Base-by-base conservation (phyloP, 2,888 invertebrate species). In the Bedellia somnulentella region DNA sequence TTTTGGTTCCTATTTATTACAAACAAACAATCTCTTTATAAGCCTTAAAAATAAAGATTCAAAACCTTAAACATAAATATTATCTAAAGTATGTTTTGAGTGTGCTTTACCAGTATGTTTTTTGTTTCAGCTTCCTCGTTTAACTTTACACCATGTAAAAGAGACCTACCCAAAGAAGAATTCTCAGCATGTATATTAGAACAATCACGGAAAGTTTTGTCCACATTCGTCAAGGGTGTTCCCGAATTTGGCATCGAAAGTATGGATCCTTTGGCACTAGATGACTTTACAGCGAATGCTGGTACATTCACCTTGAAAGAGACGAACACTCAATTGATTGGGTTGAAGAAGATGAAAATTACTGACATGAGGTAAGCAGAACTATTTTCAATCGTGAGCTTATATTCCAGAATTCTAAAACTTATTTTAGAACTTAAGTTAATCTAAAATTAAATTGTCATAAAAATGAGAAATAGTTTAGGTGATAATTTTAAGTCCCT, bases 261-360 rank as follows among this genome's bases (percentile, higher is more conserved):
- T 3, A 13, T 42, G 17, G 44, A 44, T 15, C 44, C 44, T 2
- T 22, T 44, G 12, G 23, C 30, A 0, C 32, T 44, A 1, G 31
- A 33, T 2, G 35, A 42, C 14, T 29, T 44, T 15, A 14, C 27
- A 1, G 38, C 41, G 1, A 36, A 30, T 3, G 36, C 42, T 21
- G 41, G 42, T 1, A 38, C 37, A 5, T 41, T 44, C 27, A 29
- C 15, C 9, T 31, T 44, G 3, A 41, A 27, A 11, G 38, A 42
- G 16, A 39, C 35, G 8, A 44, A 44, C 26, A 35, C 41, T 10
- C n/a, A 37, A 2, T 30, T 44, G 8, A 38, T 36, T 28, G 44
- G 44, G 1, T 15, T 44, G 25, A 35, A 32, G 28, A 39, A 35
- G 16, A 36, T 41, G 32, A 38, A 44, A 1, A 34, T 44, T 9